These are phyloP conservation scores for Drosophila bifasciata DNA, from an alignment of 1,140 invertebrate genomes.

Conservation along the genomic window DNA sequence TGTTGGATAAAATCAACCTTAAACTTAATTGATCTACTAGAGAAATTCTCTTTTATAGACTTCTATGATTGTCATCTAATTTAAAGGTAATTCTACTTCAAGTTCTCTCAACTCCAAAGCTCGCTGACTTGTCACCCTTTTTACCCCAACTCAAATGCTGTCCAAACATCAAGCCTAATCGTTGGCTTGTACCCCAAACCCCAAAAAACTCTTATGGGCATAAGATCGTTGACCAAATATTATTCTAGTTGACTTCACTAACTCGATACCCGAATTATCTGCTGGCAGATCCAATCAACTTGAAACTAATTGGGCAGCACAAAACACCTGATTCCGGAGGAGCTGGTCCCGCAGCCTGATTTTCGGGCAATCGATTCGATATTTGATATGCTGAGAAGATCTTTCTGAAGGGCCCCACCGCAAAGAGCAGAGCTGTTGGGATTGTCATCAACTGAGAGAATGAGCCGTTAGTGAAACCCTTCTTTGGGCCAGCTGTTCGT, in stretches of 20 bases:
- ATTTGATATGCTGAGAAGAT: slow-evolving; percentile 76
- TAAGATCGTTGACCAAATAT: slow-evolving; percentile 44
- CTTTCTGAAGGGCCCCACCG: slow-evolving; percentile 30
- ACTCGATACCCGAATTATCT: slow-evolving; percentile 45
- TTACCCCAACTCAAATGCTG: slow-evolving; percentile 1
- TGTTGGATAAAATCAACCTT: too few species aligned
- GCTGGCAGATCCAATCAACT: slow-evolving; percentile 49
- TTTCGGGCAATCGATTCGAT: slow-evolving; percentile 28
- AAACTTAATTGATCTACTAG: too few species aligned
- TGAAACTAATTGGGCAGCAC: slow-evolving; percentile 55
- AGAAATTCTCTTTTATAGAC: too few species aligned
- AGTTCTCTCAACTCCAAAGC: neutral
- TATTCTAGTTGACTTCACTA: slow-evolving; percentile 51
- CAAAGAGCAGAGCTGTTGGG: slow-evolving; percentile 41
- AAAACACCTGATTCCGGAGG: slow-evolving; percentile 61
- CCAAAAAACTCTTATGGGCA: slow-evolving; percentile 1
- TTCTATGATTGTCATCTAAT: too few species aligned
- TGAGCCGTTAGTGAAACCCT: slow-evolving; percentile 9
- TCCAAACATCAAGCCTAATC: slow-evolving; percentile 8
- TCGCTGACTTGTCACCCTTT: neutral
- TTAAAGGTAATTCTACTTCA: too few species aligned
- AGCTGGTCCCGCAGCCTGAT: slow-evolving; percentile 38
- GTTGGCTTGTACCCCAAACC: slow-evolving; percentile 31
- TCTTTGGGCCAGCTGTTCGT: slow-evolving; percentile 50
- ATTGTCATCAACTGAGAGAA: neutral